These are phyloP conservation scores for Globicephala melas DNA, from an alignment of 2,113 vertebrate species.

Conservation along the genomic window DNA sequence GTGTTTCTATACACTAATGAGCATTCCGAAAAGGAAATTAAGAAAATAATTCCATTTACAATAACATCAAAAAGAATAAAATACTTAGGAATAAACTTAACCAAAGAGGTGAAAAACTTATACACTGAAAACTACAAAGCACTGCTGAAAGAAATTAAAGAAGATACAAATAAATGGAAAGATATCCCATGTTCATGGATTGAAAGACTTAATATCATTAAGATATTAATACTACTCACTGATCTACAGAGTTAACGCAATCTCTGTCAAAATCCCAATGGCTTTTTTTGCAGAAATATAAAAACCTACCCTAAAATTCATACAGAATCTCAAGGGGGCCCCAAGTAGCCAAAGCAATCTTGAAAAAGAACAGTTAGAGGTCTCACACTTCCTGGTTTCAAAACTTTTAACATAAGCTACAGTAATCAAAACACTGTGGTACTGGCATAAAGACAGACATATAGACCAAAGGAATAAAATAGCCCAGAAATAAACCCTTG, in stretches of 20 bases:
- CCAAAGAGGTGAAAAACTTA: background rate
- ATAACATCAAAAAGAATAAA: background rate
- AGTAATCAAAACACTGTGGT: background rate
- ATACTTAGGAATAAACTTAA: background rate
- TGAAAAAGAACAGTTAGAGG: background rate
- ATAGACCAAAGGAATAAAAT: background rate
- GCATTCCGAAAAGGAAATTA: background rate
- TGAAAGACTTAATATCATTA: background rate
- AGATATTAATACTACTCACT: background rate
- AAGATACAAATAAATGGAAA: background rate
- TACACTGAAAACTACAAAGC: background rate
- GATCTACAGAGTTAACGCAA: background rate
- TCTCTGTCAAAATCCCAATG: background rate
- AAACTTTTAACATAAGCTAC: background rate
- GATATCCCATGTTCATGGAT: background rate
- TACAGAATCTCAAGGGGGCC: background rate
- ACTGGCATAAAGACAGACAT: background rate
- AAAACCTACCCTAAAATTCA: background rate
- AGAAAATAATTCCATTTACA: background rate
- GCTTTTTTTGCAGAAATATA: background rate
- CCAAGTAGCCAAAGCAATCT: background rate
- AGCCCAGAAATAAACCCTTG: background rate
- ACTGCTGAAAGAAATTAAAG: background rate
- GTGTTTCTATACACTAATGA: background rate
- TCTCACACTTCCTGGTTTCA: background rate